These are phyloP conservation scores for Patiria pectinifera DNA, from an alignment of 53 echinoderm and acorn worm species.

Conservation along the genomic window DNA sequence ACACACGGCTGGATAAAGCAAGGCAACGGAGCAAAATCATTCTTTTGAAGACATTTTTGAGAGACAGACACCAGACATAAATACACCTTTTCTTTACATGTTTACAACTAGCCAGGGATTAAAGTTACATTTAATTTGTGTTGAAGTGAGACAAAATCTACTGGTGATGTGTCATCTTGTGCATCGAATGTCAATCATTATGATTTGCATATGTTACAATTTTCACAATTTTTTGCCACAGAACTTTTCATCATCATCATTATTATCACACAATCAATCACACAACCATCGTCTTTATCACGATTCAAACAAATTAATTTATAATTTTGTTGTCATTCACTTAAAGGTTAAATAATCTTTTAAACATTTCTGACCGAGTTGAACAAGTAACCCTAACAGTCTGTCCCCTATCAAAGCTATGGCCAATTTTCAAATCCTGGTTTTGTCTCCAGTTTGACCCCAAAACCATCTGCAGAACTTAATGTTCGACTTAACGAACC, in stretches of 20 bases:
- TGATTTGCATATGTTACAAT: background rate
- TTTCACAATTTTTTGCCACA: background rate
- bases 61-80: background rate
- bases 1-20: background rate
- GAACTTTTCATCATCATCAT: background rate
- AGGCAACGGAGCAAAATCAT: background rate
- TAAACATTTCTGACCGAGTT: too few relatives aligned
- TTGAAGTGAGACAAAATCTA: background rate
- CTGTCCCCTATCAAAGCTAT: too few relatives aligned
- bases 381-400: too few relatives aligned
- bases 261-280: too few relatives aligned
- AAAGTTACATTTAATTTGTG: background rate
- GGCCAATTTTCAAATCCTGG: too few relatives aligned
- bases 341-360: too few relatives aligned
- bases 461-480: too few relatives aligned
- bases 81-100: background rate
- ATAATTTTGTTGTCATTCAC: too few relatives aligned
- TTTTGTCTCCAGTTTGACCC: too few relatives aligned
- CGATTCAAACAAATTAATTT: too few relatives aligned
- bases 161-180: background rate
- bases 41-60: background rate
- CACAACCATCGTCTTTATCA: too few relatives aligned
- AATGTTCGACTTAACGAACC: too few relatives aligned
- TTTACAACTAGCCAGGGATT: background rate
- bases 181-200: background rate